Base-by-base conservation (phyloP, 2,888 invertebrate genomes). In the Heliothis peltigera region DNA sequence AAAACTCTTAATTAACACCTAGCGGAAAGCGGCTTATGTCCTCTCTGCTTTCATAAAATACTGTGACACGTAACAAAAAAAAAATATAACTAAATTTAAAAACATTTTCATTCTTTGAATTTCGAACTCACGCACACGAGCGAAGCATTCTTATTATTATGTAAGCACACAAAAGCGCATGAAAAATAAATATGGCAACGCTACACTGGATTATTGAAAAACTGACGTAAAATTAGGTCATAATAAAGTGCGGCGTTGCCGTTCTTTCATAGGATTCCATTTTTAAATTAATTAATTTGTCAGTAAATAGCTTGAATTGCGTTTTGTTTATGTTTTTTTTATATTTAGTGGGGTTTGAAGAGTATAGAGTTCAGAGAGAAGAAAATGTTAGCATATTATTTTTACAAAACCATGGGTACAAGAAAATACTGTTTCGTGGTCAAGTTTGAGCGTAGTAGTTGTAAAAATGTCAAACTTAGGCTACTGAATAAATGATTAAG, bases 1-100 rank as follows among this genome's bases (percentile, higher is more conserved):
- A 39, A 66, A 72, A 55, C 35, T 52, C 35, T 70, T 70, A 75
- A 70, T 70, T 75, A 70, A 60, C 60, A 69, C 46, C 55, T 28
- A 52, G 52, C 70, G 70, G 18, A 32, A 70, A 44, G 43, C 46
- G 43, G 61, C 61, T 70, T 52, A 48, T 19, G 21, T 15, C 43
- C 32, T 54, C 32, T 54, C 21, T n/a, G 6, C 43, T 39, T 70
- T 59, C 5, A 55, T 69, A 52, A 58, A 44, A 54, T 68, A 51
- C 42, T 32, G 17, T 43, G 32, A 47, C 6, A 4, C 15, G 47
- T 55, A 75, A 49, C 32, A 32, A 56, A 47, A 56, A 56, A 47
- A 56, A 67, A 69, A 25, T 0, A 1, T n/a, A n/a, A n/a, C n/a
- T n/a, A 22, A 15, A 21, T 17, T 44, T 19, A 15, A 49, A 56